Evolutionary conservation across 2,888 invertebrate species (phyloP), one percentile per base, ranked within the genome.

Genomic region (Sepioteuthis lessoniana): DNA sequence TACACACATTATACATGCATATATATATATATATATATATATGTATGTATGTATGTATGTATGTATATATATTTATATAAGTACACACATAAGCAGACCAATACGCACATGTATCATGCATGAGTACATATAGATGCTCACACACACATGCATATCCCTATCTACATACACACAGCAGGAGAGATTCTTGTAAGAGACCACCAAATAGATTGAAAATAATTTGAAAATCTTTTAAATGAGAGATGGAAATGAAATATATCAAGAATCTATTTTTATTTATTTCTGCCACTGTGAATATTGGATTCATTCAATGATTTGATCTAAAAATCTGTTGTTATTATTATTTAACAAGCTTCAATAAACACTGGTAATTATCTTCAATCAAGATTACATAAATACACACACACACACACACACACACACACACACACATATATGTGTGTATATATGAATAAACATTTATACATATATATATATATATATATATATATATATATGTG

Each of bases 251-350:
- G 76, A 35, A 76, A n/a, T 76, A 76, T 76, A n/a, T n/a, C 76
- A 76, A 76, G n/a, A 76, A 76, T 76, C 76, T 76, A 76, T 76
- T 76, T n/a, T 76, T 76, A 76, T n/a, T 76, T 76, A 76, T 76
- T 76, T 76, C 76, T n/a, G 76, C 76, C 76, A 13, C n/a, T n/a
- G 76, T 76, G 76, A 35, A 76, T 76, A 76, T 76, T 76, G 76
- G n/a, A 76, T 76, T 76, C 76, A 76, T 76, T 76, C 76, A 76
- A 76, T 35, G 76, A 76, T 76, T n/a, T 76, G 13, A 76, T 76
- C 35, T n/a, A n/a, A 16, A 76, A n/a, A 76, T 76, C 76, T n/a
- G 21, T 76, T n/a, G 21, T 76, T 76, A 28, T 76, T 76, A 76
- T 76, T 76, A 76, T n/a, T 76, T n/a, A 76, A 76, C 76, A 76